phyloP scores from a whole-genome alignment of 2,888 invertebrate genomes.

The Liodrosophila aerea region DNA sequence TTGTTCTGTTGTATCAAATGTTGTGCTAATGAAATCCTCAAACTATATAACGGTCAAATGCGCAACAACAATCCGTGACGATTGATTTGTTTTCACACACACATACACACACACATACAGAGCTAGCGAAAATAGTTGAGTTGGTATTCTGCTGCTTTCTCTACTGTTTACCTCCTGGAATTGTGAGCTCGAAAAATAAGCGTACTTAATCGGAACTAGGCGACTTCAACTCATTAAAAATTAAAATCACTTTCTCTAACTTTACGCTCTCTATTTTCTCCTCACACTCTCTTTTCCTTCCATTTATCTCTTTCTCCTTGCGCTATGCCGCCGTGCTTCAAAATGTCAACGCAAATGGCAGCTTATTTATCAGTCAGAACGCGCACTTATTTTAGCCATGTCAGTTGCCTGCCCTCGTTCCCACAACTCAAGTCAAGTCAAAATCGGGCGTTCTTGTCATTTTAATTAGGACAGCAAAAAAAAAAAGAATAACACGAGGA shows the following conservation, averaged over 20 bases:
- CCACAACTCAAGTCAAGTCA: slow-evolving; percentile 15
- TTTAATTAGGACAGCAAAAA: slow-evolving; percentile 55
- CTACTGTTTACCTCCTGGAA: slow-evolving; percentile 51
- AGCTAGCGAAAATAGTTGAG: not conserved
- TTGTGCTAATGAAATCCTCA: slow-evolving; percentile 77
- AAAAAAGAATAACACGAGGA: slow-evolving; percentile 1
- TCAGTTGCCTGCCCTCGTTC: not conserved
- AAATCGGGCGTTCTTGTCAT: slow-evolving; percentile 45
- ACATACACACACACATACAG: not conserved
- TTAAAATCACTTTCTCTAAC: slow-evolving; percentile 69
- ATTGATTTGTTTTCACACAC: slow-evolving; percentile 62
- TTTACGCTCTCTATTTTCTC: not conserved
- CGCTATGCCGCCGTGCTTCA: slow-evolving; percentile 36
- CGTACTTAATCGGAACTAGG: slow-evolving; percentile 61
- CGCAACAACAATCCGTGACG: slow-evolving; percentile 60
- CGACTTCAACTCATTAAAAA: slow-evolving; percentile 75
- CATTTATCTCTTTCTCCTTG: too few relatives aligned
- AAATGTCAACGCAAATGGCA: slow-evolving; percentile 79
- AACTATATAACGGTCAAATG: slow-evolving; percentile 66
- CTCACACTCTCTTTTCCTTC: too few relatives aligned
- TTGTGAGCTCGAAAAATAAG: slow-evolving; percentile 51
- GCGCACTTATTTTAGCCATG: slow-evolving; percentile 27
- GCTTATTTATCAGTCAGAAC: slow-evolving; percentile 71
- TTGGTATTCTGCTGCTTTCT: not conserved
- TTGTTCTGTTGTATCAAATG: slow-evolving; percentile 71